Evolutionary conservation across 2,888 invertebrate genomes (phyloP).

Genomic region (Dryobotodes eremita): DNA sequence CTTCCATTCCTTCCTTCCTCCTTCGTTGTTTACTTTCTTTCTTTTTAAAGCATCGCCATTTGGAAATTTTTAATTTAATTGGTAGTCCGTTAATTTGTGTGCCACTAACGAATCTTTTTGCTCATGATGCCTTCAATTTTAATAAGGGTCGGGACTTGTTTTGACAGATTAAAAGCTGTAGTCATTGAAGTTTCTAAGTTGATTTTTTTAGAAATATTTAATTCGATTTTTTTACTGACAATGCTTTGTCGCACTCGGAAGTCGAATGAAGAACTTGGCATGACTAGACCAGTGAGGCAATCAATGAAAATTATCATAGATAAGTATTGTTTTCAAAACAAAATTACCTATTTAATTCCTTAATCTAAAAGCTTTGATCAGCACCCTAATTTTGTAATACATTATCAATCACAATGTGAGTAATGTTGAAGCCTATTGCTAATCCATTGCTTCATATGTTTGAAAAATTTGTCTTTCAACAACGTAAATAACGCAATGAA

Average conservation of each 20-base stretch:
- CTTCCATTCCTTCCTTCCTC: slow-evolving; percentile 23
- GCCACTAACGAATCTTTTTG: slow-evolving; percentile 22
- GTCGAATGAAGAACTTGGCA: too few relatives aligned
- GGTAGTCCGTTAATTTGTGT: slow-evolving; percentile 31
- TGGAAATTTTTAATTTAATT: slow-evolving; percentile 54
- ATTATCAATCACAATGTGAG: too few relatives aligned
- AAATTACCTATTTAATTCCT: too few relatives aligned
- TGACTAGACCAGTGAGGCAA: background rate
- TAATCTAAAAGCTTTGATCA: too few relatives aligned
- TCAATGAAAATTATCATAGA: background rate
- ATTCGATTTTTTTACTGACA: too few relatives aligned
- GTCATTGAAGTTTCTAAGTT: background rate
- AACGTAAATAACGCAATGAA: too few relatives aligned
- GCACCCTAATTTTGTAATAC: too few relatives aligned
- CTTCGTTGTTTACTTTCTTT: slow-evolving; percentile 32
- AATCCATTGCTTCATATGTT: too few relatives aligned
- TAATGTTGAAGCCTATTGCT: too few relatives aligned
- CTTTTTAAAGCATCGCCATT: slow-evolving; percentile 33
- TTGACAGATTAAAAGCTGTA: slow-evolving; percentile 26
- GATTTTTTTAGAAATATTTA: background rate
- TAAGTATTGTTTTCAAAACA: background rate
- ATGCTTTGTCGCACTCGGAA: too few relatives aligned
- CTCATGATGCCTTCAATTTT: slow-evolving; percentile 17
- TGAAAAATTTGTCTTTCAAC: too few relatives aligned
- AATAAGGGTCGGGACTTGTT: slow-evolving; percentile 17